A percentile compares a stretch with the other conserved stretches of the same genome.
Conservation (phyloP, 2,888 invertebrate species). For the Caenorhabditis macrosperma region DNA sequence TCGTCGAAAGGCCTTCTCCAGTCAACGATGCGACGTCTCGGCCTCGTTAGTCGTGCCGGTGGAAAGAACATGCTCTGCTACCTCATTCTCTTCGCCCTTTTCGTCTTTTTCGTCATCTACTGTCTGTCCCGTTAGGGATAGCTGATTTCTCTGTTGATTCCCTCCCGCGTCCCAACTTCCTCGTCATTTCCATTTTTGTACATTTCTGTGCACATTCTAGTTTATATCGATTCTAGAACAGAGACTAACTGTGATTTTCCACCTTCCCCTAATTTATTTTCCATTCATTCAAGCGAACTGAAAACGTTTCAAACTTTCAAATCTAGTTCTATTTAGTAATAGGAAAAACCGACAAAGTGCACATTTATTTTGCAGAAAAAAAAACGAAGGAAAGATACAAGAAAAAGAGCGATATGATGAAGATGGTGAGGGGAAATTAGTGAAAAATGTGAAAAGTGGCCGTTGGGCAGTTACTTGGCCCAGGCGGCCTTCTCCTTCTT, state of each 20-base stretch:
- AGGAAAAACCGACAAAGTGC: background rate
- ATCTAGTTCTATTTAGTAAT: too few relatives aligned
- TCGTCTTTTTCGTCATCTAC: constrained; percentile 79
- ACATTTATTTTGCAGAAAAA: constrained; percentile 5
- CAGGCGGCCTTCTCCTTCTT: constrained; percentile 69
- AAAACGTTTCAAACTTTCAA: background rate
- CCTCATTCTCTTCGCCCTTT: constrained; percentile 78
- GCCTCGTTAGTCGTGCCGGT: constrained; percentile 76
- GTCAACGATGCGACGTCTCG: constrained; percentile 78
- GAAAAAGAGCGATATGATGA: background rate
- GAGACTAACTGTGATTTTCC: constrained; percentile 25
- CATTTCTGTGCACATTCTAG: constrained; percentile 5
- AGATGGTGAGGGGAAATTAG: background rate
- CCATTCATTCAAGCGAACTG: background rate
- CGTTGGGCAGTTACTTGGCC: constrained; percentile 62
- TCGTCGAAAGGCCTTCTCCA: constrained; percentile 64
- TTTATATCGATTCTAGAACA: constrained; percentile 7
- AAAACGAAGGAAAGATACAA: background rate
- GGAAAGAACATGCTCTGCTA: constrained; percentile 79
- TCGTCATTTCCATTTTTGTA: constrained; percentile 39
- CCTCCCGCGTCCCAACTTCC: background rate
- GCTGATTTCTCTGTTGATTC: constrained; percentile 30
- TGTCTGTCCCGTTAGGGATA: constrained; percentile 75
- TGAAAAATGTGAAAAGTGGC: background rate
- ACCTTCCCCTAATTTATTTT: constrained; percentile 13